These are phyloP conservation scores for Sphenodon punctatus DNA, from an alignment of 2,797 vertebrate genomes.

Conservation along the genomic window DNA sequence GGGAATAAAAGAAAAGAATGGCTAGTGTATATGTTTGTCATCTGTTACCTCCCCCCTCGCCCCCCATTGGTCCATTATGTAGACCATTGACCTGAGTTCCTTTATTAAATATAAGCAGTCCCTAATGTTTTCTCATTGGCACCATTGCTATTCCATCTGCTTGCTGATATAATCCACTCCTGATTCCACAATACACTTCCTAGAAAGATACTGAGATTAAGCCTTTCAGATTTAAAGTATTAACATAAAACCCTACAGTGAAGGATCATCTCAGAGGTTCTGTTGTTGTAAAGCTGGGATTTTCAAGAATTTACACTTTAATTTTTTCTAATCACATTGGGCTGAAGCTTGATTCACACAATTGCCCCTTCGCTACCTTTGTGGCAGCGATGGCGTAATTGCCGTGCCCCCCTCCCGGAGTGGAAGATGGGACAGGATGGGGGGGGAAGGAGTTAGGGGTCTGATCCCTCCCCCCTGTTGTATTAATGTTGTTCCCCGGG, in stretches of 20 bases:
- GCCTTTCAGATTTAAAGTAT: background rate
- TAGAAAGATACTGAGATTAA: conserved; percentile 3
- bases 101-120: background rate
- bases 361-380: background rate
- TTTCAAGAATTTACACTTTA: background rate
- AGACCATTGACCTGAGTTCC: background rate
- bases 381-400: no score
- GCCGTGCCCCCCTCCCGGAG: no score
- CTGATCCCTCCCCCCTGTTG: no score
- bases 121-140: background rate
- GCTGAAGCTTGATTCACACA: background rate
- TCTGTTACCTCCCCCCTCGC: background rate
- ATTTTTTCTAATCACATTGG: background rate
- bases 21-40: background rate
- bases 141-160: background rate
- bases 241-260: background rate
- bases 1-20: background rate
- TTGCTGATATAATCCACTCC: background rate
- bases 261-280: background rate
- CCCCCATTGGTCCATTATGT: background rate
- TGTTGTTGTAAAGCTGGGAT: rapidly evolving
- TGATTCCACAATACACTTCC: background rate
- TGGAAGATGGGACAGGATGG: no score
- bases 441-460: no score
- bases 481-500: no score